Base-by-base conservation (phyloP, 2,113 vertebrate species). In the Laticauda colubrina region DNA sequence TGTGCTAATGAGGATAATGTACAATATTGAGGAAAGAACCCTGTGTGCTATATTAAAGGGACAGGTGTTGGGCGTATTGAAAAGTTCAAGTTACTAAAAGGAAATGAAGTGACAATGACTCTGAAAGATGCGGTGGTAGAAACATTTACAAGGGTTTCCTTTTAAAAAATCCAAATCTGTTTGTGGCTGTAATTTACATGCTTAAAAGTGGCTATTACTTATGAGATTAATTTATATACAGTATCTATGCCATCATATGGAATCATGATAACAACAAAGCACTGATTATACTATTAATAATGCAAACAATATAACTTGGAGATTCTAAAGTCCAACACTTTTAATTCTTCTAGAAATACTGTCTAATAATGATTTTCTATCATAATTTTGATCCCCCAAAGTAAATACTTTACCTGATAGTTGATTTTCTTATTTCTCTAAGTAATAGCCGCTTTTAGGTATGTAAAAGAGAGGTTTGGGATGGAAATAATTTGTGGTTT, bases 1-100 rank as follows among this genome's bases (percentile, higher is more conserved):
- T 93, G 95, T 95, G 96, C 95, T 96, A 97, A 98, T 95, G 96
- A 97, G 97, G 96, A 96, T 97, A 97, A 96, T 96, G 95, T 97
- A 96, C 96, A 96, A 95, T 96, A 96, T 96, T 94, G 95, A 97
- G 93, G 87, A 95, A 96, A 94, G 95, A 96, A 96, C 94, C 96
- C 93, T 94, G 93, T 93, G 94, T 96, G 94, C 94, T 96, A 90
- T 96, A 96, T 96, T 97, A 96, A 96, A 96, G 95, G 96, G 96
- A 96, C 96, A 96, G 95, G 96, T 97, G 96, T 94, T 96, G 95
- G 95, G 96, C 0, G 5, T 94, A 95, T 88, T 96, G 94, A 87
- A 97, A 96, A 96, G 96, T 96, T 96, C 94, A 91, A 87, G 92
- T 87, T 93, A 95, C 91, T 92, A n/a, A 89, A 95, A 95, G 92